phyloP scores from a whole-genome alignment of 2,113 vertebrate genomes.

The Cryptomyrus ogoouensis region DNA sequence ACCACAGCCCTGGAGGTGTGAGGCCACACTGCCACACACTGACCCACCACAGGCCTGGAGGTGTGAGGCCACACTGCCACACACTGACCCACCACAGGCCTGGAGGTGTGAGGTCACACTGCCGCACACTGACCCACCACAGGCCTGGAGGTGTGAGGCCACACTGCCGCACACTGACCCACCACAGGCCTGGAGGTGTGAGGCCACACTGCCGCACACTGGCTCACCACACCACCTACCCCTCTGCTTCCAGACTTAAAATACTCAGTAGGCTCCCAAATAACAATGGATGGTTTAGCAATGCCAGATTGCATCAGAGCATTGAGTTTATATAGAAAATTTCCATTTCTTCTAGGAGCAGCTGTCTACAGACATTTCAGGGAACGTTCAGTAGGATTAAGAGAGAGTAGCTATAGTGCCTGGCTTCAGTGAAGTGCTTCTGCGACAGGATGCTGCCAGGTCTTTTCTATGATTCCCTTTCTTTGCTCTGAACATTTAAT shows the following conservation, averaged over 20 bases:
- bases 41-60: background rate
- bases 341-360: background rate
- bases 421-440: background rate
- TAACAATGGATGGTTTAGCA: background rate
- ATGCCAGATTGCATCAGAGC: background rate
- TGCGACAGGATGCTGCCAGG: background rate
- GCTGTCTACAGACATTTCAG: background rate
- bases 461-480: background rate
- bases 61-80: background rate
- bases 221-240: background rate
- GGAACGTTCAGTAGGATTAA: background rate
- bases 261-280: background rate
- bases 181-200: background rate
- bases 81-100: background rate
- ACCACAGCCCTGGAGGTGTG: background rate
- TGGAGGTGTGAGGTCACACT: background rate
- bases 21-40: background rate
- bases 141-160: background rate
- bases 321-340: background rate
- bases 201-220: background rate
- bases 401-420: background rate
- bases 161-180: background rate
- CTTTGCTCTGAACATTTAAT: background rate
- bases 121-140: background rate
- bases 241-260: background rate